Evolutionary conservation across 2,888 invertebrate genomes (phyloP).

Genomic region (Heliconius erato): DNA sequence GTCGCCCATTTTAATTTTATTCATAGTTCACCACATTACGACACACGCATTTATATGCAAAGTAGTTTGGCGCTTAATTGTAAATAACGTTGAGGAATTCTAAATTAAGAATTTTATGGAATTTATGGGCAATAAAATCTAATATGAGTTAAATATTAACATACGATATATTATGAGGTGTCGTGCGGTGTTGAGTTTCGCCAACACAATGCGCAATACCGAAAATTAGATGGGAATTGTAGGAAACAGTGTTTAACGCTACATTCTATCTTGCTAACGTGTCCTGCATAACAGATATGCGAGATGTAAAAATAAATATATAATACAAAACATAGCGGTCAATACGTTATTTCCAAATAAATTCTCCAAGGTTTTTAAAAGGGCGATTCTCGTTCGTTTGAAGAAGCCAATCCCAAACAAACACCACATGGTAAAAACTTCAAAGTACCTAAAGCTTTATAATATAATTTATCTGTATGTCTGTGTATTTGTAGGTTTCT

Average conservation of each 20-base stretch:
- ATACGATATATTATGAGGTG: too few relatives aligned
- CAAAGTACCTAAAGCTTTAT: conserved; percentile 21
- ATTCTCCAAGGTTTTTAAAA: background rate
- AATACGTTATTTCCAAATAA: background rate
- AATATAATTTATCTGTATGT: conserved; percentile 35
- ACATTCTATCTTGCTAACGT: too few relatives aligned
- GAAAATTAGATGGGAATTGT: too few relatives aligned
- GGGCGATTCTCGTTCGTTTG: conserved; percentile 20
- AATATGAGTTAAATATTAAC: background rate
- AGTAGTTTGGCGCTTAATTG: conserved; percentile 40
- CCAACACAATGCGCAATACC: too few relatives aligned
- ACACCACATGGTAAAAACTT: conserved; percentile 25
- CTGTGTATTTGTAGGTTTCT: conserved; percentile 5
- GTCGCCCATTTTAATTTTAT: conserved; percentile 44
- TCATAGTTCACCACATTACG: conserved; percentile 51
- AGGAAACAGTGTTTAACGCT: too few relatives aligned
- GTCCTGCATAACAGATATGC: too few relatives aligned
- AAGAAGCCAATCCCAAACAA: conserved; percentile 20
- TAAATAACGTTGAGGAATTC: conserved; percentile 28
- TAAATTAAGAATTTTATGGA: conserved; percentile 22
- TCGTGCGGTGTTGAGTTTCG: background rate
- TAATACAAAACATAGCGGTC: background rate
- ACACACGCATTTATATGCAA: conserved; percentile 53
- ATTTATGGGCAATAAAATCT: conserved; percentile 8
- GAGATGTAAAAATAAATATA: background rate